Percentiles rank a stretch among this genome's conserved stretches.
These are phyloP conservation scores for Mimachlamys varia DNA, from an alignment of 2,888 invertebrate genomes.

Conservation along the genomic window DNA sequence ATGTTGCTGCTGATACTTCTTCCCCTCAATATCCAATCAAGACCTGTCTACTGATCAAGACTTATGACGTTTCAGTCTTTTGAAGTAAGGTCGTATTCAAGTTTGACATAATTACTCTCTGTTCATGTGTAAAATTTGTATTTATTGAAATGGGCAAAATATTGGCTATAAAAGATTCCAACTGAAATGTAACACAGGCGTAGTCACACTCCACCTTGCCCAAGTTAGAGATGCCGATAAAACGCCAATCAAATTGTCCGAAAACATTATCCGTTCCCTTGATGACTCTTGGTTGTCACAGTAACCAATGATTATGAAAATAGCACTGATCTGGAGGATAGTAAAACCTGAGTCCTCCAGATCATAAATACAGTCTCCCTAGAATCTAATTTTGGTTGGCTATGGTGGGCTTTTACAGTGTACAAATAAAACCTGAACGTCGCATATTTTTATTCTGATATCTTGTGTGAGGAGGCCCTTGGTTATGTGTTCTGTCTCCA, in stretches of 20 bases:
- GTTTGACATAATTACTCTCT: slow-evolving; percentile 14
- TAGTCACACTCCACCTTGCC: neutral
- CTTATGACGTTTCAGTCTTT: neutral
- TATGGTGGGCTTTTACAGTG: neutral
- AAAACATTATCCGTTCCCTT: neutral
- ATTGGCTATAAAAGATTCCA: slow-evolving; percentile 17
- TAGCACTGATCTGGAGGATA: neutral
- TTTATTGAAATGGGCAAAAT: slow-evolving; percentile 23
- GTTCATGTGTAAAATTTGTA: slow-evolving; percentile 13
- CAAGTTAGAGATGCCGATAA: neutral
- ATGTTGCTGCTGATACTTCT: neutral
- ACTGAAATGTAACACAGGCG: neutral
- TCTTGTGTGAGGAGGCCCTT: too few species aligned
- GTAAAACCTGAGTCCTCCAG: neutral
- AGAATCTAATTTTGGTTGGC: neutral
- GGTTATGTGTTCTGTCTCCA: too few species aligned
- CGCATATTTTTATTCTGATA: too few species aligned
- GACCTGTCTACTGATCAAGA: neutral
- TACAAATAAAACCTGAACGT: neutral
- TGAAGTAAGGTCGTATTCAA: slow-evolving; percentile 26
- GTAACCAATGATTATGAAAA: slow-evolving; percentile 27
- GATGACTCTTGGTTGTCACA: slow-evolving; percentile 6
- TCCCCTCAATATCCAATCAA: slow-evolving; percentile 31
- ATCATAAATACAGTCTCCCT: neutral
- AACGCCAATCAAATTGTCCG: neutral